Conservation (phyloP, 2,888 invertebrate species). For the Cheiracanthium punctorium region DNA sequence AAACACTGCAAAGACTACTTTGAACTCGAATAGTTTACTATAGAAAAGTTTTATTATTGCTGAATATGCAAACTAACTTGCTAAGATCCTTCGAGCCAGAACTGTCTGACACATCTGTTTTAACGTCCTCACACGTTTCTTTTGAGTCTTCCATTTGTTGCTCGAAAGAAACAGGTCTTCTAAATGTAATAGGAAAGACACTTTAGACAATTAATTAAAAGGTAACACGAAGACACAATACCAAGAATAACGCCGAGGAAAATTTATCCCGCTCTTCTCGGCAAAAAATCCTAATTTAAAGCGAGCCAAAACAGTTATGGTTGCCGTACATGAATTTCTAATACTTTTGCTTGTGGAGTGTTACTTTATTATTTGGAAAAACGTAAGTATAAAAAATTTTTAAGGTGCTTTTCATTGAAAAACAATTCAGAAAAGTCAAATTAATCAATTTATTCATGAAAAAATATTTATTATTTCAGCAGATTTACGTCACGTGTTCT, state of each 20-base stretch:
- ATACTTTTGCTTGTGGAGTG: too few species aligned
- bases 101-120: slow-evolving; percentile 14
- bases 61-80: slow-evolving; percentile 32
- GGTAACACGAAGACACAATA: background rate
- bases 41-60: too few species aligned
- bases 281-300: slow-evolving; percentile 38
- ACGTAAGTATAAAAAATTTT: too few species aligned
- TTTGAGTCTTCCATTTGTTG: slow-evolving; percentile 35
- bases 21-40: too few species aligned
- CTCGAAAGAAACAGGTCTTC: background rate
- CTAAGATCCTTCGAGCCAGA: slow-evolving; percentile 49
- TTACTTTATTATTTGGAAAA: too few species aligned
- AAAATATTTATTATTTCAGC: too few species aligned
- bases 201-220: background rate
- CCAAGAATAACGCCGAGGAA: background rate
- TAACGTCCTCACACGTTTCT: background rate
- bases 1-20: too few species aligned
- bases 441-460: too few species aligned
- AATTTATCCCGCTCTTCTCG: background rate
- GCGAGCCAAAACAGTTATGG: background rate
- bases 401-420: too few species aligned
- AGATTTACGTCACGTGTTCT: too few species aligned
- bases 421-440: too few species aligned
- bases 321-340: background rate
- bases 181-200: background rate